Conservation (phyloP, 2,113 vertebrate genomes). For the Forbesichthys papilliferus region DNA sequence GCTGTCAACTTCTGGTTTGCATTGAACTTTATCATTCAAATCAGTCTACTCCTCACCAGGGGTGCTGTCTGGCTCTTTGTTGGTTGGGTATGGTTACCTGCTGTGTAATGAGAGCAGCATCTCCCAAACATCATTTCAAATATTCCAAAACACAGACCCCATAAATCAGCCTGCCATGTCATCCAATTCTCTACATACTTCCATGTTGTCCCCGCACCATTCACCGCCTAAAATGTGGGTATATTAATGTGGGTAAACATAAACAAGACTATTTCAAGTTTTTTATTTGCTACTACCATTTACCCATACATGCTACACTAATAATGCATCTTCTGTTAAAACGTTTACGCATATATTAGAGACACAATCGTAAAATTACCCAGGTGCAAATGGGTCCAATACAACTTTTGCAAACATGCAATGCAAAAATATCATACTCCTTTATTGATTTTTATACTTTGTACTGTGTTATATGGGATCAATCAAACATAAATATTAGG, state of each 20-base stretch:
- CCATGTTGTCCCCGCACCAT: background rate
- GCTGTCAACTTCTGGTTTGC: no score
- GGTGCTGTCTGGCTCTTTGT: no score
- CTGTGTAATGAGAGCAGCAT: no score
- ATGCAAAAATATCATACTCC: conserved; percentile 11
- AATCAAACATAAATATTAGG: no score
- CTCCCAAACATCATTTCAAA: no score
- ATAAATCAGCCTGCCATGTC: no score
- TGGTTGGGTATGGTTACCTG: no score
- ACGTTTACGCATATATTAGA: conserved; percentile 54
- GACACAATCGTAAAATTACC: conserved; percentile 57
- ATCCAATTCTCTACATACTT: background rate
- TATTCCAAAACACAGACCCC: no score
- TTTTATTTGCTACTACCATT: conserved; percentile 50
- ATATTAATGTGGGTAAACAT: conserved; percentile 41
- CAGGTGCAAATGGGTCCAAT: conserved; percentile 55
- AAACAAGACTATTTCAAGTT: conserved; percentile 58
- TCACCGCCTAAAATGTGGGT: background rate
- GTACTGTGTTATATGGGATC: no score
- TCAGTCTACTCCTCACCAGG: no score
- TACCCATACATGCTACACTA: conserved; percentile 56
- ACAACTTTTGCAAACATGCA: conserved; percentile 18
- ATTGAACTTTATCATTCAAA: no score
- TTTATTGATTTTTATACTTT: background rate
- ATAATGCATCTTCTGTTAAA: conserved; percentile 65